Base-by-base conservation (phyloP, 2,797 vertebrate species). In the Bradypodion pumilum region DNA sequence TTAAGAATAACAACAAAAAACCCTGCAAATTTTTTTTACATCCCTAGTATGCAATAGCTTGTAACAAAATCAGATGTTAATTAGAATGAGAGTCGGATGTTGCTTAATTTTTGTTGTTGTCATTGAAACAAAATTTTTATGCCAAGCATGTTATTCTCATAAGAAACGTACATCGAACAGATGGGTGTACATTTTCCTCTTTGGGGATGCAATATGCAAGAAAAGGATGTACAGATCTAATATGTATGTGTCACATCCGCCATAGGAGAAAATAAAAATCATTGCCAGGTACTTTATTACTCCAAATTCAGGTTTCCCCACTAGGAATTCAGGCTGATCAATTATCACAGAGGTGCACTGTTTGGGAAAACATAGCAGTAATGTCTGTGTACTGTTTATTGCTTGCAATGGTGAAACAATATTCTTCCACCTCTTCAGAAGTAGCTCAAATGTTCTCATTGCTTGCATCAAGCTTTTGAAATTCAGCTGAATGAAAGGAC, bases 121-220 rank as follows among this genome's bases (percentile, higher is more conserved):
- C n/a, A n/a, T n/a, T n/a, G n/a, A n/a, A n/a, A n/a, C n/a, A 74
- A 69, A 80, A 73, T 70, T 40, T 35, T 85, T 85, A 86, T 73
- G 72, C 81, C 83, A 52, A 80, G n/a, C 60, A 12, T 82, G 16
- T 80, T 83, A 66, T 83, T 80, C 82, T 85, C 80, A 85, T 70
- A 85, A 89, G 78, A 72, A 32, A 27, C 77, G 32, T 74, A 27
- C 60, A 85, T 78, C 10, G 75, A 82, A 86, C 77, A 89, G 77
- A 78, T 81, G 56, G 74, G 27, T 76, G 44, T 25, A 65, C 19
- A 49, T 63, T 86, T 72, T 27, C 37, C 35, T 83, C 42, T 65
- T 74, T 77, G 63, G 76, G 70, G 85, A 35, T 5, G 59, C 2
- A 7, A 9, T 0, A 0, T n/a, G 46, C 44, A 76, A 25, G 13